Percentiles rank a stretch among this genome's conserved stretches.
These are phyloP conservation scores for Stomatorhinus ivindoensis DNA, from an alignment of 2,113 vertebrate species.

Conservation along the genomic window DNA sequence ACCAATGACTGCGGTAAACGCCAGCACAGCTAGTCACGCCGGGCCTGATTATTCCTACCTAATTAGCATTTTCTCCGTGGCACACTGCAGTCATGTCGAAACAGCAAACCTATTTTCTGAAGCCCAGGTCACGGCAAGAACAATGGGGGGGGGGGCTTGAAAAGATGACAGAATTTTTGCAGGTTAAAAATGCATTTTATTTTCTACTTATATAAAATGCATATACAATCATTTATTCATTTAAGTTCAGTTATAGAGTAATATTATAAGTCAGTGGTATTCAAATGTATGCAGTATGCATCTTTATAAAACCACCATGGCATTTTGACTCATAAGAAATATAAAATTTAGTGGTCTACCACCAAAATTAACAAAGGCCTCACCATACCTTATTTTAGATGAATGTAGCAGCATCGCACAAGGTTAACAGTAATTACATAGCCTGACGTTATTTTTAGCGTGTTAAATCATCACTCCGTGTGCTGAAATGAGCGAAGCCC, in stretches of 20 bases:
- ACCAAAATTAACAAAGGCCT: background rate
- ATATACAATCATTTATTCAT: background rate
- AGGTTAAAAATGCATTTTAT: background rate
- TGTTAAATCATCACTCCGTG: conserved; percentile 27
- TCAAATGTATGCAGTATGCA: background rate
- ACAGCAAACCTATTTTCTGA: conserved; percentile 51
- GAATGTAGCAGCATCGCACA: background rate
- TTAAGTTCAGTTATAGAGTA: background rate
- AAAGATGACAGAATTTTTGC: background rate
- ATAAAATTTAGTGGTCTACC: background rate
- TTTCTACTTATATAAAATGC: background rate
- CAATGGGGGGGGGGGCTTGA: background rate
- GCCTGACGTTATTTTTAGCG: conserved; percentile 39
- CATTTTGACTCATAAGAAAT: background rate
- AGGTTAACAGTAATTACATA: conserved; percentile 39
- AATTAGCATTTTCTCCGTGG: conserved; percentile 58
- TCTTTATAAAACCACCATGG: background rate
- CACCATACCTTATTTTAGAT: background rate
- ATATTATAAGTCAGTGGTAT: background rate
- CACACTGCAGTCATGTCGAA: conserved; percentile 47
- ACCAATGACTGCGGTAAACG: conserved; percentile 59
- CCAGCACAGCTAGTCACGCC: conserved; percentile 48
- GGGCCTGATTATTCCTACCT: conserved; percentile 60
- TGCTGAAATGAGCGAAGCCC: conserved; percentile 14
- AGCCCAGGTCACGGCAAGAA: conserved; percentile 35